These are phyloP conservation scores for Dynastes maya DNA, from an alignment of 2,888 invertebrate species.

Conservation along the genomic window DNA sequence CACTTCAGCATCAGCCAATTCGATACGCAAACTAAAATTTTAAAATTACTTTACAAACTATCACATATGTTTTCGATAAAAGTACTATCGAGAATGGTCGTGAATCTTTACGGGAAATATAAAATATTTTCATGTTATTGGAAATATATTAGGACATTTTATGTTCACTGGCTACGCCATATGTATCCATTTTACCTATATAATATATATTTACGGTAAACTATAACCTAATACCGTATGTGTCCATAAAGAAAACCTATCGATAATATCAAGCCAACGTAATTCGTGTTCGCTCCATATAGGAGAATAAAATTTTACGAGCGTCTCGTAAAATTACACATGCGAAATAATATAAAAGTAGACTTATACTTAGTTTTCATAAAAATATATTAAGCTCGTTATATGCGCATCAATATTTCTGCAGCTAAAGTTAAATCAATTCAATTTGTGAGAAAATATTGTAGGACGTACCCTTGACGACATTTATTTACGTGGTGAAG, in stretches of 20 bases:
- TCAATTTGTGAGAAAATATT: background rate
- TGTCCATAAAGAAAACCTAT: slow-evolving; percentile 42
- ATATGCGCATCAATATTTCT: background rate
- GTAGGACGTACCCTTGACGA: too few relatives aligned
- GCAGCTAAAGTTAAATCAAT: background rate
- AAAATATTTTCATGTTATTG: slow-evolving; percentile 28
- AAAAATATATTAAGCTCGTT: slow-evolving; percentile 8
- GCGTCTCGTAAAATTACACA: slow-evolving; percentile 31
- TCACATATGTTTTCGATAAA: background rate
- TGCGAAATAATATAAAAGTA: slow-evolving; percentile 36
- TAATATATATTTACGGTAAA: slow-evolving; percentile 44
- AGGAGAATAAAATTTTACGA: slow-evolving; percentile 41
- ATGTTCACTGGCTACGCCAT: slow-evolving; percentile 23
- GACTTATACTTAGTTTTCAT: slow-evolving; percentile 24
- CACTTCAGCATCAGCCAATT: too few relatives aligned
- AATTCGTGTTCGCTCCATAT: slow-evolving; percentile 27
- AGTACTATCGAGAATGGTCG: background rate
- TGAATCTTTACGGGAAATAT: slow-evolving; percentile 15
- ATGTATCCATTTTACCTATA: slow-evolving; percentile 40
- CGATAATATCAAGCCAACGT: slow-evolving; percentile 40
- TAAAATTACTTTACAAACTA: too few relatives aligned
- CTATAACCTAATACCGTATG: slow-evolving; percentile 42
- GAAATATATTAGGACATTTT: slow-evolving; percentile 38
- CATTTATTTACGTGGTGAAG: too few relatives aligned
- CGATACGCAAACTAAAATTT: too few relatives aligned